A percentile compares a stretch with the other conserved stretches of the same genome.
These are phyloP conservation scores for Plumapathes pennacea DNA, from an alignment of 92 coral and sea anemone genomes.

Conservation along the genomic window DNA sequence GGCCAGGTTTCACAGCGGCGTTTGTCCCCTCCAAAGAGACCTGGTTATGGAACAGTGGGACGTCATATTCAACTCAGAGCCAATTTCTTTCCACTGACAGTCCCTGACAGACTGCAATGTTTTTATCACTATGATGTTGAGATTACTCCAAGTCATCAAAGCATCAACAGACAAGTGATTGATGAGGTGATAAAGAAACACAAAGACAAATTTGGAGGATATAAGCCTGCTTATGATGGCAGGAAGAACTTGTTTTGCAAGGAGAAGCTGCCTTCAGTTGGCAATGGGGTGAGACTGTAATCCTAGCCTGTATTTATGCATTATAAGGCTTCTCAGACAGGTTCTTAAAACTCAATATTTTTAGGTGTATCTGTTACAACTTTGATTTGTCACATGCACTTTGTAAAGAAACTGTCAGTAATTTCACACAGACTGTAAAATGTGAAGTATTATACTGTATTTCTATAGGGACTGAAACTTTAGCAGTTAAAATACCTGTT, in stretches of 20 bases:
- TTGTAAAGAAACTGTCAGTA: no score
- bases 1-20: no score
- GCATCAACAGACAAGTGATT: slow-evolving; percentile 82
- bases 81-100: slow-evolving; percentile 76
- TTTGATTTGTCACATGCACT: no score
- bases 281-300: slow-evolving; percentile 16
- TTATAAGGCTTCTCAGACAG: no score
- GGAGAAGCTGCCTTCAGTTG: slow-evolving; percentile 65
- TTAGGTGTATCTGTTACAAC: no score
- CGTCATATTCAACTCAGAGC: slow-evolving; percentile 76
- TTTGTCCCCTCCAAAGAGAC: slow-evolving; percentile 93
- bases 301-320: no score
- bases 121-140: slow-evolving; percentile 88
- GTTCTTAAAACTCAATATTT: no score
- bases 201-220: slow-evolving; percentile 79
- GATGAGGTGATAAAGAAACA: slow-evolving; percentile 85
- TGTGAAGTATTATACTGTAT: no score
- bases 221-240: slow-evolving; percentile 95
- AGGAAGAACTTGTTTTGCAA: slow-evolving; percentile 87
- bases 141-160: slow-evolving; percentile 79
- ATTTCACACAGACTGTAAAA: no score
- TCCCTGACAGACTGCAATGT: slow-evolving; percentile 75
- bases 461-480: no score
- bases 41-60: slow-evolving; percentile 74
- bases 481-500: no score